Percentiles rank a stretch among this genome's conserved stretches.
Evolutionary conservation across 2,797 vertebrate genomes (phyloP).

Genomic region (Myripristis jacobus): DNA sequence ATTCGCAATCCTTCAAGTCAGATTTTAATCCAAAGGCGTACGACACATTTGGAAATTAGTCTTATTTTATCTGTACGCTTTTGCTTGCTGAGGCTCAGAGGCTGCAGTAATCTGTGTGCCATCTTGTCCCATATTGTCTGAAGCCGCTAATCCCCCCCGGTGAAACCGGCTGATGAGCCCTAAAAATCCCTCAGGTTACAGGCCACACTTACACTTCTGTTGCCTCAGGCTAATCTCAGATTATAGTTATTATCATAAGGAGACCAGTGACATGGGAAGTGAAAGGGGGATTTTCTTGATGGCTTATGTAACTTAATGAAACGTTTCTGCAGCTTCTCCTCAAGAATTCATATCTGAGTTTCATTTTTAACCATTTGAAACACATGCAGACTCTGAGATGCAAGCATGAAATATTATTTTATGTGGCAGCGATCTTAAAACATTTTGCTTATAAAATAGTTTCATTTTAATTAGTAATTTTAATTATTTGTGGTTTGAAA

Average conservation of each 20-base stretch:
- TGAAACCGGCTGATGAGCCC: constrained; percentile 34
- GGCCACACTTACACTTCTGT: constrained; percentile 73
- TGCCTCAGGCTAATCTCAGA: constrained; percentile 80
- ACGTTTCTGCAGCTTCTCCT: neutral
- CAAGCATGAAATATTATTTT: no score
- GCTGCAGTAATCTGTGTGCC: constrained; percentile 56
- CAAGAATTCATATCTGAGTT: neutral
- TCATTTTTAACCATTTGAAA: neutral
- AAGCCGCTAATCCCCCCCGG: constrained; percentile 66
- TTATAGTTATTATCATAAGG: constrained; percentile 64
- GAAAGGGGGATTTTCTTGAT: constrained; percentile 51
- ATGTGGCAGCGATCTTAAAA: neutral
- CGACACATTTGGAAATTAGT: neutral
- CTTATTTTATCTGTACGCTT: constrained; percentile 2
- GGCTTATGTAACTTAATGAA: constrained; percentile 32
- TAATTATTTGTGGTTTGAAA: no score
- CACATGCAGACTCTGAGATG: no score
- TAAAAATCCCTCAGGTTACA: constrained; percentile 72
- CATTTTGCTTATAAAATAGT: no score
- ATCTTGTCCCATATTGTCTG: constrained; percentile 72
- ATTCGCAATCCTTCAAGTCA: constrained; percentile 10
- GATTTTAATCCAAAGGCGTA: neutral
- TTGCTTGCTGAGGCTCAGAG: constrained; percentile 7
- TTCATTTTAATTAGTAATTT: no score
- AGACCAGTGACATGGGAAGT: constrained; percentile 41